A percentile compares a stretch with the other conserved stretches of the same genome.
phyloP scores from a whole-genome alignment of 2,888 invertebrate genomes.

The Apodemia duryi region DNA sequence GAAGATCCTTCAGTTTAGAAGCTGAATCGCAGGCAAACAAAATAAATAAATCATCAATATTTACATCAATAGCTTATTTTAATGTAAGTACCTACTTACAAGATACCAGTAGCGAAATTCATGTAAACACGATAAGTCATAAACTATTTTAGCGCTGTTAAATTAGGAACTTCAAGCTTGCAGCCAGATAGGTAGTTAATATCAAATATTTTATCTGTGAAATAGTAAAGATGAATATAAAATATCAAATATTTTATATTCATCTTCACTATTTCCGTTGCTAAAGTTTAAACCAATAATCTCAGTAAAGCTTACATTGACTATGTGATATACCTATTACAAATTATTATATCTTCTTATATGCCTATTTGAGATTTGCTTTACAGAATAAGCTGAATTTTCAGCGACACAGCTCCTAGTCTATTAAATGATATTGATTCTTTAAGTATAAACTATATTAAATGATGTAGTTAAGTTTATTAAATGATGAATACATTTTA shows the following conservation, averaged over 20 bases:
- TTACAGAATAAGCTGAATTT: no score
- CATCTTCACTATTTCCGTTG: constrained; percentile 1
- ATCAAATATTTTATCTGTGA: constrained; percentile 7
- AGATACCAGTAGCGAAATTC: constrained; percentile 2
- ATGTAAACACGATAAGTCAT: constrained; percentile 6
- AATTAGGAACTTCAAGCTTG: constrained; percentile 12
- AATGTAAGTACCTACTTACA: not conserved
- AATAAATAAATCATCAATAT: not conserved
- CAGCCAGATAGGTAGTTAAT: constrained; percentile 8
- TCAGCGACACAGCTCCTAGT: no score
- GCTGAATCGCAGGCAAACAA: no score
- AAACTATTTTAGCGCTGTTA: constrained; percentile 10
- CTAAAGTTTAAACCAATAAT: not conserved
- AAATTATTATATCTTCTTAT: not conserved
- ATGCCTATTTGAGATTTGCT: not conserved
- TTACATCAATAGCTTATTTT: constrained; percentile 2
- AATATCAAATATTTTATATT: constrained; percentile 5
- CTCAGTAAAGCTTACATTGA: not conserved
- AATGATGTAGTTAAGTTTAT: no score
- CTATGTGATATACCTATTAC: not conserved
- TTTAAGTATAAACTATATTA: no score
- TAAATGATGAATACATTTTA: no score
- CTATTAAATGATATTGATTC: no score
- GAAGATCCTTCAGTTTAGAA: no score
- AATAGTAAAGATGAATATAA: no score